Conservation (phyloP, 2,113 vertebrate genomes). For the Coptodon bakossiorum region DNA sequence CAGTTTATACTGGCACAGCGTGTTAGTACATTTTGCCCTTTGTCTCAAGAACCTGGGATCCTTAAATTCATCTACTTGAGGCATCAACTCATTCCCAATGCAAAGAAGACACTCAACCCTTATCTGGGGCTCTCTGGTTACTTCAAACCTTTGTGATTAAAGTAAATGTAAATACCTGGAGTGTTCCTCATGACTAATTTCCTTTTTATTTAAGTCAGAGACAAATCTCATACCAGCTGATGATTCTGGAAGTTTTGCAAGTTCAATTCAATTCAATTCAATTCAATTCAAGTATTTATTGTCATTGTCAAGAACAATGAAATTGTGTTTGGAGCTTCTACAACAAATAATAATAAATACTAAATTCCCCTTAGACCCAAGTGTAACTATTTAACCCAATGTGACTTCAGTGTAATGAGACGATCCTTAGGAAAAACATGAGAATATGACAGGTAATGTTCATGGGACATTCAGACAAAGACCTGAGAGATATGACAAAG, state of each 20-base stretch:
- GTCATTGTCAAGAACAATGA: too few species aligned
- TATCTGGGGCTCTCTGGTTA: not conserved
- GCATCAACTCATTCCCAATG: not conserved
- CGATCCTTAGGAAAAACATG: too few species aligned
- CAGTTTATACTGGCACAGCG: not conserved
- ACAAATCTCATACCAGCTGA: not conserved
- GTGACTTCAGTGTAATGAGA: too few species aligned
- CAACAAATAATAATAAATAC: too few species aligned
- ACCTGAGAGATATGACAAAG: too few species aligned
- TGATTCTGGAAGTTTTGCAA: not conserved
- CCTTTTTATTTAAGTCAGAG: not conserved
- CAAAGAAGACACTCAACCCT: not conserved
- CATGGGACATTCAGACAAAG: too few species aligned
- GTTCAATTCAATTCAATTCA: too few species aligned
- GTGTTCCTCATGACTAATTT: not conserved
- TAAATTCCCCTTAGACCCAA: too few species aligned
- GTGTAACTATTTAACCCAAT: too few species aligned
- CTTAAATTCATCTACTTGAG: not conserved
- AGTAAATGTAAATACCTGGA: not conserved
- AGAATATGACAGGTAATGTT: too few species aligned
- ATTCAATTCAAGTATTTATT: too few species aligned
- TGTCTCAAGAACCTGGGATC: not conserved
- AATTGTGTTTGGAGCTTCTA: too few species aligned
- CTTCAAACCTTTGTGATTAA: not conserved
- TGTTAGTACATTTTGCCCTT: not conserved